A percentile compares a stretch with the other conserved stretches of the same genome.
Evolutionary conservation across 1,140 invertebrate species (phyloP).

Genomic region (Polypedilum pembai): DNA sequence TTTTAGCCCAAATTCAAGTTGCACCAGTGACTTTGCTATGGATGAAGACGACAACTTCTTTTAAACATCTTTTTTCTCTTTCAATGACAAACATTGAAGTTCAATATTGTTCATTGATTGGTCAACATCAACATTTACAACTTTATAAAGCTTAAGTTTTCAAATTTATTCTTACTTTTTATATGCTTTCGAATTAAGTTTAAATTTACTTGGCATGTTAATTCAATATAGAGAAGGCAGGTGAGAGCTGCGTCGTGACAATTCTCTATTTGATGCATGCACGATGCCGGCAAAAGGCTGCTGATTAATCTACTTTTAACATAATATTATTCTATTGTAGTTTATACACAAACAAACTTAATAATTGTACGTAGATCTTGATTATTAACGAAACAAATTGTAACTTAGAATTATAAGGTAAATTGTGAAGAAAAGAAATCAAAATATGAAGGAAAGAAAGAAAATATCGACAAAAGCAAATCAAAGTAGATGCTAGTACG

Average conservation of each 20-base stretch:
- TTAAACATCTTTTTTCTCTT: neutral
- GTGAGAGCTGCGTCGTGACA: constrained; percentile 34
- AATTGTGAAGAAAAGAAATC: too few relatives aligned
- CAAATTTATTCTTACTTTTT: constrained; percentile 22
- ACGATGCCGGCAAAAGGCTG: constrained; percentile 31
- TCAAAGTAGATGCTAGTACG: constrained; percentile 8
- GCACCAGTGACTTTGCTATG: constrained; percentile 55
- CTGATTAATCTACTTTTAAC: constrained; percentile 29
- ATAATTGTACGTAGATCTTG: too few relatives aligned
- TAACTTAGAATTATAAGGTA: too few relatives aligned
- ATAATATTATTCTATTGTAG: too few relatives aligned
- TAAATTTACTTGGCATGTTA: constrained; percentile 29
- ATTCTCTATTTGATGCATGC: constrained; percentile 33
- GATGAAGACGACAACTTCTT: constrained; percentile 48
- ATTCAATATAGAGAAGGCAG: constrained; percentile 33
- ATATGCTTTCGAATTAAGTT: constrained; percentile 15
- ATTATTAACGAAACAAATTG: too few relatives aligned
- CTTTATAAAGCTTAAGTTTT: constrained; percentile 17
- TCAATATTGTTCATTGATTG: neutral
- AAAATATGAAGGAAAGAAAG: neutral
- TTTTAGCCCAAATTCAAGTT: constrained; percentile 49
- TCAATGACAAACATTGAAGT: neutral
- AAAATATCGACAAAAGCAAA: neutral
- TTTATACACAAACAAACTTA: too few relatives aligned
- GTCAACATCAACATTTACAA: neutral